phyloP scores from a whole-genome alignment of 2,113 vertebrate genomes.

The Hoplias malabaricus region DNA sequence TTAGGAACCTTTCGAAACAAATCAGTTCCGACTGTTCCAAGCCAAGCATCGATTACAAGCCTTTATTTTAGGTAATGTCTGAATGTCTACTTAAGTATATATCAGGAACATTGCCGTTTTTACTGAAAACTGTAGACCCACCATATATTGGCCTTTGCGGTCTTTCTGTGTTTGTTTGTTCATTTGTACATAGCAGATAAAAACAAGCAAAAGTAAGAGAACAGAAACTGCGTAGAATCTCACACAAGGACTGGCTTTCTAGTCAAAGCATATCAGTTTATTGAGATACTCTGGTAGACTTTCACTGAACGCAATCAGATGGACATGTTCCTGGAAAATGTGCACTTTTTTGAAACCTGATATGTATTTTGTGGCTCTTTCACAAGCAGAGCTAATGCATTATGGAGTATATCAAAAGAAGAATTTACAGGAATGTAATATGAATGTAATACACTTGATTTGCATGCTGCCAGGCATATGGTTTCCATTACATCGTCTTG shows the following conservation, averaged over 20 bases:
- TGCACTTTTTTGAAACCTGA: constrained; percentile 18
- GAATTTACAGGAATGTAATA: constrained; percentile 52
- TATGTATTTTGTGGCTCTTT: constrained; percentile 30
- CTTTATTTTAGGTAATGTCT: neutral
- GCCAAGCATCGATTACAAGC: neutral
- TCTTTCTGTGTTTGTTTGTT: neutral
- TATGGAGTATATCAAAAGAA: constrained; percentile 45
- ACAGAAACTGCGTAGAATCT: neutral
- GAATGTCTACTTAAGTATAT: neutral
- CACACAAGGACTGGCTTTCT: neutral
- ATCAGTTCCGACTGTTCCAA: neutral
- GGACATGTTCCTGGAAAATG: constrained; percentile 7
- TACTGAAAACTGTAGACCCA: neutral
- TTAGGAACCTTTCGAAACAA: neutral
- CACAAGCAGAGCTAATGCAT: constrained; percentile 45
- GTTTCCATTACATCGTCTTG: constrained; percentile 37
- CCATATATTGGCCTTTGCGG: neutral
- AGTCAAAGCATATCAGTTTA: neutral
- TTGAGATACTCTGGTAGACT: neutral
- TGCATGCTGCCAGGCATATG: constrained; percentile 46
- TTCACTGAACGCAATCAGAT: constrained; percentile 16
- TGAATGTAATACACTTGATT: constrained; percentile 41
- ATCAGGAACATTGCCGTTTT: neutral
- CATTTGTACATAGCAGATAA: neutral
- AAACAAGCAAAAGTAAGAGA: neutral